phyloP scores from a whole-genome alignment of 2,888 invertebrate species.

The Nomada fucata region DNA sequence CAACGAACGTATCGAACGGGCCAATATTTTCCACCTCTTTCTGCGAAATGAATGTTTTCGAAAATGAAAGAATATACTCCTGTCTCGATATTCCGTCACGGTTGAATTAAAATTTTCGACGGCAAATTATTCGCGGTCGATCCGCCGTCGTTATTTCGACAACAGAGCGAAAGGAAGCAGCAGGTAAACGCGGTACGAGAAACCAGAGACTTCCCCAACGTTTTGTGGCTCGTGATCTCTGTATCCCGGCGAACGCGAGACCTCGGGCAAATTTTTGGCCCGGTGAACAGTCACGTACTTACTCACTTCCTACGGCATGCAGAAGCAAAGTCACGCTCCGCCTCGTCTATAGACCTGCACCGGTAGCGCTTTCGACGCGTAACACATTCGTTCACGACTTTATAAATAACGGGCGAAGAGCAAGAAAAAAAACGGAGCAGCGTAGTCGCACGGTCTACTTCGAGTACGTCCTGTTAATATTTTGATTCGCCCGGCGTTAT shows the following conservation, averaged over 20 bases:
- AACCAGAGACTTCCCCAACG: conserved; percentile 60
- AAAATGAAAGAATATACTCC: too few species aligned
- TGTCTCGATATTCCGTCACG: neutral
- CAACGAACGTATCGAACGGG: too few species aligned
- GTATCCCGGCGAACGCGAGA: conserved; percentile 48
- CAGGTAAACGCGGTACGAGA: conserved; percentile 39
- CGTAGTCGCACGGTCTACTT: neutral
- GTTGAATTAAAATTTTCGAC: conserved; percentile 6
- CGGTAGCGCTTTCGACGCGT: conserved; percentile 1
- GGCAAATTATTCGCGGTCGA: conserved; percentile 12
- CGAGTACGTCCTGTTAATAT: conserved; percentile 25
- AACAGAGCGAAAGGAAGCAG: conserved; percentile 24
- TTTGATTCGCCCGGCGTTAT: conserved; percentile 21
- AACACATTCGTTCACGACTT: conserved; percentile 1
- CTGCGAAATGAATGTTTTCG: too few species aligned
- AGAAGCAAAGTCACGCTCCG: conserved; percentile 32
- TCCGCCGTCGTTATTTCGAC: conserved; percentile 35
- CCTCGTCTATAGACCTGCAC: conserved; percentile 13
- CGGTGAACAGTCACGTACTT: conserved; percentile 53
- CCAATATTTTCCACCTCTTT: too few species aligned
- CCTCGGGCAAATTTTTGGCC: conserved; percentile 57
- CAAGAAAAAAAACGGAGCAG: neutral
- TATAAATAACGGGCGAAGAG: neutral
- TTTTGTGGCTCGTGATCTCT: conserved; percentile 53
- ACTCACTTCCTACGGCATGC: conserved; percentile 28